Conservation (phyloP, 2,888 invertebrate genomes). For the Aproaerema taeniolella region DNA sequence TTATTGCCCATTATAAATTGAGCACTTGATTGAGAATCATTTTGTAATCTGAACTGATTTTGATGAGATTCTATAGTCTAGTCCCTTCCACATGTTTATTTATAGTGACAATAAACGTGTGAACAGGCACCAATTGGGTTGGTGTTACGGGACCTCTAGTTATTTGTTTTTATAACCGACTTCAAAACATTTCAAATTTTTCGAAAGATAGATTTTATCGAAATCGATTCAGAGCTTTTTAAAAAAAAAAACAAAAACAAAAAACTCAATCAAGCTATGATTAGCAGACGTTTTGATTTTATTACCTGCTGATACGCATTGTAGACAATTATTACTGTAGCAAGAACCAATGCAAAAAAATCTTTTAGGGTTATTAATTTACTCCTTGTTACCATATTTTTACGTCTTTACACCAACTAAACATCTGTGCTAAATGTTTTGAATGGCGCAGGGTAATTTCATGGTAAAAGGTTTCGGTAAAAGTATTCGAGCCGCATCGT, state of each 20-base stretch:
- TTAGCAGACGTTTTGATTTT: too few relatives aligned
- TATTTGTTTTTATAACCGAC: too few relatives aligned
- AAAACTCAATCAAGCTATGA: too few relatives aligned
- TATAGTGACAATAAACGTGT: slow-evolving; percentile 39
- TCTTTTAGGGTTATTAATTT: too few relatives aligned
- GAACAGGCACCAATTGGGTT: neutral
- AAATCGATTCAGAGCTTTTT: too few relatives aligned
- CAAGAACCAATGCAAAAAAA: too few relatives aligned
- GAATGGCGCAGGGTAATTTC: slow-evolving; percentile 38
- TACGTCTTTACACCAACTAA: slow-evolving; percentile 28
- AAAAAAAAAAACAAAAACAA: too few relatives aligned
- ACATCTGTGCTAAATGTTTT: slow-evolving; percentile 44
- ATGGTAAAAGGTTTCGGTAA: slow-evolving; percentile 36
- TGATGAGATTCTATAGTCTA: slow-evolving; percentile 38
- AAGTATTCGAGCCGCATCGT: slow-evolving; percentile 43
- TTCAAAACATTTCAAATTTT: too few relatives aligned
- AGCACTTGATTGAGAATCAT: slow-evolving; percentile 49
- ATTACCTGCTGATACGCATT: too few relatives aligned
- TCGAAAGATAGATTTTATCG: too few relatives aligned
- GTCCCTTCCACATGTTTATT: slow-evolving; percentile 39
- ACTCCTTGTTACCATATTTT: neutral
- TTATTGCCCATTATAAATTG: slow-evolving; percentile 54
- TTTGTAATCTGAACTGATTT: slow-evolving; percentile 44
- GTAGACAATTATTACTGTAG: too few relatives aligned
- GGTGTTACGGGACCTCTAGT: too few relatives aligned